Conservation (phyloP, 1,140 invertebrate genomes). For the Melanaphis sacchari region DNA sequence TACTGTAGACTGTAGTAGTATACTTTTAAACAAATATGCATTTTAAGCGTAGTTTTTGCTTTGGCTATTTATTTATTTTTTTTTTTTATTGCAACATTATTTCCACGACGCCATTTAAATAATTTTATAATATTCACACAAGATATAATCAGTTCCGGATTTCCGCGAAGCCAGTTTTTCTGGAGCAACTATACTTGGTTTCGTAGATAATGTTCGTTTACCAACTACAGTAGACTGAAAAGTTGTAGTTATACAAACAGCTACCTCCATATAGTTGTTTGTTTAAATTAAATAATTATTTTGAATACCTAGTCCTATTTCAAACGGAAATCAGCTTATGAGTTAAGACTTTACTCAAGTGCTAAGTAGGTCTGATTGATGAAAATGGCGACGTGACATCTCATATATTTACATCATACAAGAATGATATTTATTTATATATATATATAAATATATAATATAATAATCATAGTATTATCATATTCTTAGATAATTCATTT, state of each 20-base stretch:
- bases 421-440: neutral
- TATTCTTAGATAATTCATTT: neutral
- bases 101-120: conserved; percentile 25
- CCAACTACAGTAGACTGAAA: neutral
- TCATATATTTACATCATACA: conserved; percentile 3
- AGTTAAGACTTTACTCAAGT: neutral
- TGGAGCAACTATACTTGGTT: conserved; percentile 8
- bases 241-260: neutral
- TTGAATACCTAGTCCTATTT: neutral
- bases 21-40: neutral
- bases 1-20: neutral
- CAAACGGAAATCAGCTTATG: neutral
- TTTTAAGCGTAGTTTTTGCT: neutral
- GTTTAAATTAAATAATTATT: neutral
- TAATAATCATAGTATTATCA: neutral
- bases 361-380: neutral
- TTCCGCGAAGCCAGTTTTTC: conserved; percentile 51
- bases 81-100: neutral
- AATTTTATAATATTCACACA: conserved; percentile 39
- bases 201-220: neutral
- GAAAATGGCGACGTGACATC: neutral
- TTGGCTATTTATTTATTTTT: neutral
- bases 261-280: neutral
- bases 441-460: neutral
- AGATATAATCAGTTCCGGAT: conserved; percentile 47